Base-by-base conservation (phyloP, 2,797 vertebrate species). In the Neostethus bicornis region DNA sequence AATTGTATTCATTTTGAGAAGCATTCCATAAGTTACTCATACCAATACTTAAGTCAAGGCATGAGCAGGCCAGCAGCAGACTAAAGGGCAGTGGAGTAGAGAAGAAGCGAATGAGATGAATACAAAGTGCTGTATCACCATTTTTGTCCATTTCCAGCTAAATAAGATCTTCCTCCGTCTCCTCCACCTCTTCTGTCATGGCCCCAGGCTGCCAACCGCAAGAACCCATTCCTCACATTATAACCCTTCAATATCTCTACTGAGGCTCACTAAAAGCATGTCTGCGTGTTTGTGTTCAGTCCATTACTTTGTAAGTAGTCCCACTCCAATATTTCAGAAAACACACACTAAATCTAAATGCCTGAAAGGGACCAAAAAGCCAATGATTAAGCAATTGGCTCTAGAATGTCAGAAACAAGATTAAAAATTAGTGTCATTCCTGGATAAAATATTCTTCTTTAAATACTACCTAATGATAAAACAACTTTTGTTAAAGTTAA, bases 51-150 rank as follows among this genome's bases (percentile, higher is more conserved):
- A 24, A 55, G 47, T 12, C n/a, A 25, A 46, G 52, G 46, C 28
- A 38, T 48, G 20, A 17, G 24, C 17, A 43, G 52, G 56, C 42
- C 21, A 14, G 29, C 47, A 32, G 23, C 66, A 44, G 43, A 66
- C n/a, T 35, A 66, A 75, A 77, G 53, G 39, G 61, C 49, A 61
- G 45, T 35, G 35, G 65, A 26, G 44, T 26, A 66, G 29, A 60
- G 45, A 31, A 51, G 56, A 75, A 75, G 45, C 49, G 55, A 43
- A 50, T 70, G 69, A 71, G 75, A 59, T 67, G 75, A 88, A 83
- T 80, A 73, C 80, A 86, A 84, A 85, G 61, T 80, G 80, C 84
- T 78, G 76, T 74, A 83, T 87, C 85, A 80, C 83, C 69, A 83
- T 83, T 85, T n/a, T 84, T 80, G 76, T 73, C 81, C 66, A 73